A percentile compares a stretch with the other conserved stretches of the same genome.
phyloP scores from a whole-genome alignment of 1,140 invertebrate species.

The Ptiloglossa arizonensis region DNA sequence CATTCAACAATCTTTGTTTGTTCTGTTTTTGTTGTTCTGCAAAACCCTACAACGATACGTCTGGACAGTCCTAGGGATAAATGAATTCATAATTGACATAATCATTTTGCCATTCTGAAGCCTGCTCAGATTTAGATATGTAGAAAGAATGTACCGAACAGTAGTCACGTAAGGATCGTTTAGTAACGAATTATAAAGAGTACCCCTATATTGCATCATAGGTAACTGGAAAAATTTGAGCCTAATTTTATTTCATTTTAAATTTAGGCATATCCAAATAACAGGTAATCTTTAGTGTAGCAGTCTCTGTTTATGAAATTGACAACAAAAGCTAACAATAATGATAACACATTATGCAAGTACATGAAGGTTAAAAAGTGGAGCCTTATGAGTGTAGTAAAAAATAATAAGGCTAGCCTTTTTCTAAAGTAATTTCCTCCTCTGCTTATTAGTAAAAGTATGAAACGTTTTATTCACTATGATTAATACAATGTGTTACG shows the following conservation, averaged over 20 bases:
- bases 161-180: constrained; percentile 67
- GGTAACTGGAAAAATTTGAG: constrained; percentile 63
- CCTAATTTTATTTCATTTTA: constrained; percentile 67
- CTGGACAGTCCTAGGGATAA: constrained; percentile 73
- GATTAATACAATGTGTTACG: constrained; percentile 53
- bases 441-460: constrained; percentile 62
- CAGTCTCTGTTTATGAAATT: constrained; percentile 69
- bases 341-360: constrained; percentile 73
- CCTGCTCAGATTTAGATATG: constrained; percentile 78
- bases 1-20: constrained; percentile 47
- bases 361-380: constrained; percentile 71
- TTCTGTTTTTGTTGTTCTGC: constrained; percentile 39
- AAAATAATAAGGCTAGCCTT: constrained; percentile 61
- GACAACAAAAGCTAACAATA: constrained; percentile 71
- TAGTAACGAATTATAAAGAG: constrained; percentile 59
- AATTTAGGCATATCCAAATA: constrained; percentile 70
- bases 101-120: constrained; percentile 76
- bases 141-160: constrained; percentile 72
- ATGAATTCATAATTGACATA: constrained; percentile 76
- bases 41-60: constrained; percentile 64
- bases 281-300: constrained; percentile 71
- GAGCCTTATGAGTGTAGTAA: constrained; percentile 59
- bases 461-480: constrained; percentile 61
- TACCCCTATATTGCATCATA: constrained; percentile 59
- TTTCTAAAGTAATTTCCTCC: constrained; percentile 51